phyloP scores from a whole-genome alignment of 2,113 vertebrate species.

The Baryphthengus martii region DNA sequence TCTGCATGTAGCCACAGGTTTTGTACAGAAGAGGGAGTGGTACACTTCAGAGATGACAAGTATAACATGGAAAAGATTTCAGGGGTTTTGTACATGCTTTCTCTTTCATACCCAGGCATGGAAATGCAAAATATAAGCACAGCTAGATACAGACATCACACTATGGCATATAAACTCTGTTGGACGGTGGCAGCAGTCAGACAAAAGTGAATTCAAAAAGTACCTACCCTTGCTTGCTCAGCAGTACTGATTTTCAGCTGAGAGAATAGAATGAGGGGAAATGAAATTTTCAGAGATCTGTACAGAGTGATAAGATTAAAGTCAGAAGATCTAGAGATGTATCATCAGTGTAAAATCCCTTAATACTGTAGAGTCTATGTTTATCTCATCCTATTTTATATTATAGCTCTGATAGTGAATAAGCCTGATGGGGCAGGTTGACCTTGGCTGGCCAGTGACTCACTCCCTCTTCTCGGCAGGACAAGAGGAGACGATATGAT shows the following conservation, averaged over 20 bases:
- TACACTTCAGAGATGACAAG: background rate
- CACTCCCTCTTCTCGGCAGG: background rate
- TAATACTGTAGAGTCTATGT: background rate
- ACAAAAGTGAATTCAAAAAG: background rate
- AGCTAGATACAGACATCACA: background rate
- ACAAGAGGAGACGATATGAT: background rate
- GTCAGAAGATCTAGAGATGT: background rate
- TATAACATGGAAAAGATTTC: background rate
- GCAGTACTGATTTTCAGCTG: background rate
- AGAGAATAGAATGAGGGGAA: background rate
- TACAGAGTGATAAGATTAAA: background rate
- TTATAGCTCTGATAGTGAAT: background rate
- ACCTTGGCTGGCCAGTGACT: background rate
- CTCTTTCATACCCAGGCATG: rapidly evolving
- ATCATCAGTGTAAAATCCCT: background rate
- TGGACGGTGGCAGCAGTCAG: background rate
- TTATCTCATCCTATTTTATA: background rate
- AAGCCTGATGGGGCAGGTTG: background rate
- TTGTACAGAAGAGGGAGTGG: background rate
- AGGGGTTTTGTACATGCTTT: background rate
- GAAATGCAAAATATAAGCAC: background rate
- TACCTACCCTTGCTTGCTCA: background rate
- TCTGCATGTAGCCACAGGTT: background rate
- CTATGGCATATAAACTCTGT: background rate
- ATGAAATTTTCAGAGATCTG: conserved; percentile 2